Base-by-base conservation (phyloP, 2,797 vertebrate genomes). In the Pipistrellus nathusii region DNA sequence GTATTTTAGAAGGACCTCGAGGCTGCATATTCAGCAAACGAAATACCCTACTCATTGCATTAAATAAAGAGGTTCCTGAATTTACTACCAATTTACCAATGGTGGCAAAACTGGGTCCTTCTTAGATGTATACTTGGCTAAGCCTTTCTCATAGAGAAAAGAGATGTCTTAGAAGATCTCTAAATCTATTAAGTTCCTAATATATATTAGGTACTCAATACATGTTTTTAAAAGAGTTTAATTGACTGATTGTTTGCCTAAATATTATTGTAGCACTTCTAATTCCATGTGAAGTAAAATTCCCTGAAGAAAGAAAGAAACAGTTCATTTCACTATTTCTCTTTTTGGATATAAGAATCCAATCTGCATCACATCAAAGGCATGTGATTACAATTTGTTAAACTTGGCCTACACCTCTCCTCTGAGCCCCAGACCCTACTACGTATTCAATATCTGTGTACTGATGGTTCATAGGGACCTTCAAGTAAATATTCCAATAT, bases 121-220 rank as follows among this genome's bases (percentile, higher is more conserved):
- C 86, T 51, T 80, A 94, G 76, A 91, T 72, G n/a, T 51, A 82
- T 88, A 88, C 35, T 72, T 64, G 68, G 51, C 32, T 89, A 90
- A 97, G 80, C 18, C 94, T 95, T 59, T 69, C 72, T 92, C 95
- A 78, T 68, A 88, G 87, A 97, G 77, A 95, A 85, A 94, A 77
- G 92, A 97, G 93, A 96, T 94, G 94, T 93, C 96, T 96, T 95
- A 91, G 95, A 93, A 53, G 62, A 55, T 87, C 38, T 93, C 93
- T 94, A 96, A 96, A 96, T 96, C n/a, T 51, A 95, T 95, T 2
- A 82, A 14, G 17, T 81, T 20, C 11, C 13, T 41, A 44, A 68
- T 53, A 82, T 35, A 62, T 38, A 57, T 51, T 62, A 71, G 48
- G 55, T 73, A 8, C 9, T 91, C 66, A 66, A 80, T 38, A 71